phyloP scores from a whole-genome alignment of 1,140 invertebrate species.

The Micrasema longulum region DNA sequence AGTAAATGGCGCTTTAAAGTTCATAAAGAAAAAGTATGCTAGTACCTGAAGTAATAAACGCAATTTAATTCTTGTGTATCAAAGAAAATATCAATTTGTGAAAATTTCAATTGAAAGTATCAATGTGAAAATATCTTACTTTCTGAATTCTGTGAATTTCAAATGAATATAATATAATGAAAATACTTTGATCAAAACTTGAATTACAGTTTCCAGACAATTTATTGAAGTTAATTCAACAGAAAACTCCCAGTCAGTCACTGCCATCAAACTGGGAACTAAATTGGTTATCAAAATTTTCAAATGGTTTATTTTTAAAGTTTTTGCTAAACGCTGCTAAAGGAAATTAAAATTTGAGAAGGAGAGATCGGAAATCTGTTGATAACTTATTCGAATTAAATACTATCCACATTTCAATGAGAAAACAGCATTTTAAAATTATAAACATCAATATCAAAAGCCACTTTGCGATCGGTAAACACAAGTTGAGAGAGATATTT shows the following conservation, averaged over 20 bases:
- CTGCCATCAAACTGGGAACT: slow-evolving; percentile 3
- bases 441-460: too few relatives aligned
- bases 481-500: too few relatives aligned
- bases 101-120: too few relatives aligned
- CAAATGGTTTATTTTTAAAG: background rate
- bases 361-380: background rate
- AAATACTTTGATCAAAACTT: slow-evolving; percentile 20
- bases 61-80: too few relatives aligned
- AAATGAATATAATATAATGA: slow-evolving; percentile 7
- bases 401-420: too few relatives aligned
- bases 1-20: too few relatives aligned
- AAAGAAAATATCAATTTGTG: too few relatives aligned
- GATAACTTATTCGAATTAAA: too few relatives aligned
- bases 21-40: too few relatives aligned
- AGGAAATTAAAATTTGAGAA: background rate
- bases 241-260: slow-evolving; percentile 20
- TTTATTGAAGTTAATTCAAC: slow-evolving; percentile 33
- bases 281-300: slow-evolving; percentile 11
- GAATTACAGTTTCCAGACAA: slow-evolving; percentile 5
- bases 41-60: too few relatives aligned
- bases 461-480: too few relatives aligned
- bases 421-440: too few relatives aligned
- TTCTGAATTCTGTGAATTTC: background rate
- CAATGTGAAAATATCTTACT: slow-evolving; percentile 19
- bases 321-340: background rate